These are phyloP conservation scores for Montipora efflorescens DNA, from an alignment of 64 coral and sea anemone species.

Conservation along the genomic window DNA sequence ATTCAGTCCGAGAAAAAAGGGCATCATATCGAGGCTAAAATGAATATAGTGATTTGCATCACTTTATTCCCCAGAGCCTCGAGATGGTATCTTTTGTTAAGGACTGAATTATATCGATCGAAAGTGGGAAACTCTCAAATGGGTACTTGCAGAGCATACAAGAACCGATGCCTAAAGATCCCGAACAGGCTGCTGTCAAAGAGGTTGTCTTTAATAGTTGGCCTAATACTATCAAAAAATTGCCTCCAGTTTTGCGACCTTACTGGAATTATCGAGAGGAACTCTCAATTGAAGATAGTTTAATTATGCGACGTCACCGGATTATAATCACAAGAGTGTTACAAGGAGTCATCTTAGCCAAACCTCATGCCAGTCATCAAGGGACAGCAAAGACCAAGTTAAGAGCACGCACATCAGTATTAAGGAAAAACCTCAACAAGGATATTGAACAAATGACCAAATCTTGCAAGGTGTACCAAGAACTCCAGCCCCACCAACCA, in stretches of 20 bases:
- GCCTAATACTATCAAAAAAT: constrained; percentile 47
- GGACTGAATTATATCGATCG: no score
- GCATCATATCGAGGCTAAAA: no score
- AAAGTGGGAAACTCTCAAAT: neutral
- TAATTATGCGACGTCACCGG: neutral
- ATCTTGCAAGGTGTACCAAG: constrained; percentile 25
- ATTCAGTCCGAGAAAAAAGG: no score
- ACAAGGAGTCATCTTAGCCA: constrained; percentile 43
- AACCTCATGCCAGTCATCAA: constrained; percentile 52
- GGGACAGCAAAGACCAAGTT: neutral
- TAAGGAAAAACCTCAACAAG: no score
- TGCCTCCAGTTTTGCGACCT: constrained; percentile 9
- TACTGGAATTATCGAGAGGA: constrained; percentile 70
- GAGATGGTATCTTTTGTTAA: no score
- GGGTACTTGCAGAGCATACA: constrained; percentile 46
- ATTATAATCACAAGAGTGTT: neutral
- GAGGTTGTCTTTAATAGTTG: constrained; percentile 37
- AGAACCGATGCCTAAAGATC: neutral
- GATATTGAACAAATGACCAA: no score
- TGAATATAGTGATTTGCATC: no score
- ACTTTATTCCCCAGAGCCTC: no score
- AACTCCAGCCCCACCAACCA: constrained; percentile 26
- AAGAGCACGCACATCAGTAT: no score
- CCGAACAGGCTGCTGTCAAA: constrained; percentile 17
- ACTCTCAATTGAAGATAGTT: constrained; percentile 43